Evolutionary conservation across 2,797 vertebrate species (phyloP).

Genomic region (Coregonus suidteri): DNA sequence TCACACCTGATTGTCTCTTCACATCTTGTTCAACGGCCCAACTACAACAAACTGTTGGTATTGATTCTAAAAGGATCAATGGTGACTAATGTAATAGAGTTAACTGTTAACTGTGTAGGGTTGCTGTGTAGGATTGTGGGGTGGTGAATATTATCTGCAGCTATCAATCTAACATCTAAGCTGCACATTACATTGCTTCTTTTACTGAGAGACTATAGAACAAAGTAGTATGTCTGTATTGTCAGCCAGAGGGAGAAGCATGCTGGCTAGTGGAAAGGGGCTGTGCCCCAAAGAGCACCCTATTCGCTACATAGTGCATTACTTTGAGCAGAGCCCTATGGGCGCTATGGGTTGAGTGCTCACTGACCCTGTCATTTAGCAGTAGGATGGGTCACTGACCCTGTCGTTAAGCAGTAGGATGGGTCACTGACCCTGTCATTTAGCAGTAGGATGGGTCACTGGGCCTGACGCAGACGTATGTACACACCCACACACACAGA

Average conservation of each 20-base stretch:
- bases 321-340: no score
- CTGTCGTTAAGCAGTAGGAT: neutral
- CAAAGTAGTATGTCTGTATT: neutral
- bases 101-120: no score
- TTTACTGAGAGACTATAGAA: neutral
- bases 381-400: slow-evolving; percentile 13
- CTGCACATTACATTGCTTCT: neutral
- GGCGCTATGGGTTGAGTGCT: neutral
- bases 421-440: neutral
- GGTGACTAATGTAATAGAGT: no score
- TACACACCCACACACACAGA: neutral
- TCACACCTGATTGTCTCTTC: slow-evolving; percentile 66
- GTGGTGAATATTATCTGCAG: neutral
- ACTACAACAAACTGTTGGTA: no score
- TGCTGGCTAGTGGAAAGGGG: neutral
- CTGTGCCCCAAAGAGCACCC: neutral
- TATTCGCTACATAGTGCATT: no score
- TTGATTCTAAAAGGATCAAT: no score
- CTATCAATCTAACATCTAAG: neutral
- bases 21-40: slow-evolving; percentile 64
- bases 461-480: neutral
- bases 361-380: slow-evolving; percentile 20
- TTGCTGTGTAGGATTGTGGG: no score
- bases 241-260: neutral
- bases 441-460: neutral